These are phyloP conservation scores for Rosalia funebris DNA, from an alignment of 2,888 invertebrate genomes.

Conservation along the genomic window DNA sequence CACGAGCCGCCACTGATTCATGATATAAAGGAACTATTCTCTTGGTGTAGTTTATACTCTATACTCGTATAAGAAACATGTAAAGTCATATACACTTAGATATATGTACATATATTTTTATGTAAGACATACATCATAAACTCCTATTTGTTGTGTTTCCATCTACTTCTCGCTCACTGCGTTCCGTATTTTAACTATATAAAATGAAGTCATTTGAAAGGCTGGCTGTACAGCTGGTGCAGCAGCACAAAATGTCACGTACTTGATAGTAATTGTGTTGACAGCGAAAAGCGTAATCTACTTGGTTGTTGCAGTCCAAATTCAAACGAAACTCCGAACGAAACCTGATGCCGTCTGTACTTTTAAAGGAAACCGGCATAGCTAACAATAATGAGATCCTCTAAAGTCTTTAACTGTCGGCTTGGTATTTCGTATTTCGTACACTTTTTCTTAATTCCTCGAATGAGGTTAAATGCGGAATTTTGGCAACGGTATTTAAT, in stretches of 20 bases:
- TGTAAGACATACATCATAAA: no score
- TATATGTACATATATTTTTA: no score
- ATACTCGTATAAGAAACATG: no score
- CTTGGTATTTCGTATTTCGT: not conserved
- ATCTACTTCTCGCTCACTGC: not conserved
- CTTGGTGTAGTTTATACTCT: no score
- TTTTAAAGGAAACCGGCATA: conserved; percentile 12
- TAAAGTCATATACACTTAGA: no score
- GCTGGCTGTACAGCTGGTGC: conserved; percentile 22
- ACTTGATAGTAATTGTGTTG: conserved; percentile 32
- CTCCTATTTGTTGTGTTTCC: not conserved
- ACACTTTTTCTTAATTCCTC: not conserved
- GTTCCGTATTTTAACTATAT: conserved; percentile 18
- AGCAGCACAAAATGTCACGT: conserved; percentile 28
- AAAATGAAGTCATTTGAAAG: conserved; percentile 23
- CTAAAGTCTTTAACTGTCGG: conserved; percentile 2
- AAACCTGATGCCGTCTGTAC: conserved; percentile 16
- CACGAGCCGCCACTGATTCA: no score
- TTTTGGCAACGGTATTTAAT: no score
- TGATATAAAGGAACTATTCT: no score
- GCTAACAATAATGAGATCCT: conserved; percentile 8
- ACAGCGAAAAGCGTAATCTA: conserved; percentile 32
- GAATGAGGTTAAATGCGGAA: not conserved
- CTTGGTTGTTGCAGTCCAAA: conserved; percentile 28
- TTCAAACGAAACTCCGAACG: conserved; percentile 19